phyloP scores from a whole-genome alignment of 2,113 vertebrate species.

The Phalacrocorax pelagicus region DNA sequence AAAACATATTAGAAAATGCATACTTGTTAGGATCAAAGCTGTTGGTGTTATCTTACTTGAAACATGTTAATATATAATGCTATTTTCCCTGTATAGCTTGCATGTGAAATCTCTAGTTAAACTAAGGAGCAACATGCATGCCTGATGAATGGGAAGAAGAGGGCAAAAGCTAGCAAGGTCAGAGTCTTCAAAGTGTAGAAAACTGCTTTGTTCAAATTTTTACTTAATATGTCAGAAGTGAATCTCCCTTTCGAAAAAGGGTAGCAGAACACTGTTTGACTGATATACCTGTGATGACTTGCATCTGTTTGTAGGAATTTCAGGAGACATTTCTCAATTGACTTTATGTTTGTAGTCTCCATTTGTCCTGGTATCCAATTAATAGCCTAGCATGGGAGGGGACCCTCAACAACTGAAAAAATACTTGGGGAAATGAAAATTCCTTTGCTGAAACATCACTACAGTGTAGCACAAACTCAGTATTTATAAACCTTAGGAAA shows the following conservation, averaged over 20 bases:
- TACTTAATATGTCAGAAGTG: neutral
- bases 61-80: too few species aligned
- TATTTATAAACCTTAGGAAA: neutral
- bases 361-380: neutral
- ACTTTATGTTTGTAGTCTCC: neutral
- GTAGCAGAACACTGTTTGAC: neutral
- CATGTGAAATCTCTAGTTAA: neutral
- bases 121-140: neutral
- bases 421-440: neutral
- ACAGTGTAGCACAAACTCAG: neutral
- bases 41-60: neutral
- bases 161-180: neutral
- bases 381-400: neutral
- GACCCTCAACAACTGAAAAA: neutral
- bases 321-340: rapidly evolving
- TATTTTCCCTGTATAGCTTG: neutral
- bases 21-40: neutral
- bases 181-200: neutral
- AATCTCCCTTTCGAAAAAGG: neutral
- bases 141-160: neutral
- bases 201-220: neutral
- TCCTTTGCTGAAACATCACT: neutral
- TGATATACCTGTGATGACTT: neutral
- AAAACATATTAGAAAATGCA: neutral
- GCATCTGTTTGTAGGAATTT: neutral